These are phyloP conservation scores for Catocala fraxini DNA, from an alignment of 2,888 invertebrate genomes.

Conservation along the genomic window DNA sequence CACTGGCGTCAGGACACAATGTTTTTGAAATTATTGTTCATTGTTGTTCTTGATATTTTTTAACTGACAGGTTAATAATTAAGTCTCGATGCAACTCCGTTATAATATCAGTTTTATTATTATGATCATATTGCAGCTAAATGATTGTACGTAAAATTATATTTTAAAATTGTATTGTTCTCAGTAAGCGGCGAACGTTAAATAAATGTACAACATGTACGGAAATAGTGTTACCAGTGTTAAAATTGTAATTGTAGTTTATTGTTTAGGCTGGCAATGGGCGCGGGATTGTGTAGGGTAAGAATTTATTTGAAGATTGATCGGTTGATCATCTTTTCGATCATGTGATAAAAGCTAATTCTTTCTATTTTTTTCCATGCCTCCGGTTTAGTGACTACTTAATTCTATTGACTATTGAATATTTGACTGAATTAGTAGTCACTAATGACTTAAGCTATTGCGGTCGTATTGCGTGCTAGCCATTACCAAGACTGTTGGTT, in stretches of 20 bases:
- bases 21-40: not conserved
- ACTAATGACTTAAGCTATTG: too few relatives aligned
- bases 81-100: slow-evolving; percentile 23
- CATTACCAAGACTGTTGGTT: too few relatives aligned
- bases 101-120: slow-evolving; percentile 20
- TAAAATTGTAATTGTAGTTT: slow-evolving; percentile 53
- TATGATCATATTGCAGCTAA: slow-evolving; percentile 34
- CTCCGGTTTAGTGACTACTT: too few relatives aligned
- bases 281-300: slow-evolving; percentile 17
- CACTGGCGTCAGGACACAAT: too few relatives aligned
- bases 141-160: slow-evolving; percentile 19
- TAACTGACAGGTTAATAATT: not conserved
- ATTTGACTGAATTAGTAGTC: too few relatives aligned
- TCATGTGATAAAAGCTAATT: too few relatives aligned
- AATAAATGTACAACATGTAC: slow-evolving; percentile 54
- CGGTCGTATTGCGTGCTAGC: too few relatives aligned
- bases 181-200: slow-evolving; percentile 25
- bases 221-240: slow-evolving; percentile 62
- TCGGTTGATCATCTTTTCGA: too few relatives aligned
- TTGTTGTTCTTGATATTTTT: not conserved
- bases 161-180: slow-evolving; percentile 21
- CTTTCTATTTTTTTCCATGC: too few relatives aligned
- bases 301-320: too few relatives aligned
- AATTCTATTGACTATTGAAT: too few relatives aligned
- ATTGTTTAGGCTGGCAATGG: slow-evolving; percentile 48